Conservation (phyloP, 1,140 invertebrate genomes). For the Drosophila subobscura region DNA sequence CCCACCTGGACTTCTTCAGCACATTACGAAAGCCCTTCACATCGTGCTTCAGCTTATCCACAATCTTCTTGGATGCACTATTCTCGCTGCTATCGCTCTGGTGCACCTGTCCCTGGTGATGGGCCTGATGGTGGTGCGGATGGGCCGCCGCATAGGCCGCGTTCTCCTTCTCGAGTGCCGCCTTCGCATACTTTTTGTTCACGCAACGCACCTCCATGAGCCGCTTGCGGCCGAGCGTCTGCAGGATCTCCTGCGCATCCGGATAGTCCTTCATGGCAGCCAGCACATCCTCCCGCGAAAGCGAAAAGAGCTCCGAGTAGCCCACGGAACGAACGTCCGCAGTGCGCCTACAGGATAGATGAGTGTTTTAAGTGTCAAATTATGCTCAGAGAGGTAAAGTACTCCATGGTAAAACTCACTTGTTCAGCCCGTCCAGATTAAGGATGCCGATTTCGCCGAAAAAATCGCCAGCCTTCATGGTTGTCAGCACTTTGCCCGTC, state of each 20-base stretch:
- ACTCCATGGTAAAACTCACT: slow-evolving; percentile 85
- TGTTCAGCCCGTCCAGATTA: slow-evolving; percentile 97
- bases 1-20: slow-evolving; percentile 86
- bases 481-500: slow-evolving; percentile 95
- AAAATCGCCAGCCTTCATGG: slow-evolving; percentile 98
- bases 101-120: slow-evolving; percentile 84
- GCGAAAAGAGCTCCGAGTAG: slow-evolving; percentile 97
- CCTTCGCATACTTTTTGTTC: slow-evolving; percentile 82
- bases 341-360: slow-evolving; percentile 93
- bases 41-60: slow-evolving; percentile 92
- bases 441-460: slow-evolving; percentile 99
- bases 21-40: slow-evolving; percentile 90
- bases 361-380: no score
- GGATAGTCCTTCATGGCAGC: slow-evolving; percentile 98
- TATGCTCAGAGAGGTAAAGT: no score
- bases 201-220: slow-evolving; percentile 91
- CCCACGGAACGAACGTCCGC: slow-evolving; percentile 98
- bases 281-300: slow-evolving; percentile 97
- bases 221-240: slow-evolving; percentile 92
- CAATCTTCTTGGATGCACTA: slow-evolving; percentile 89
- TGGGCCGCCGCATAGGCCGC: slow-evolving; percentile 65
- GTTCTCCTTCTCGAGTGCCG: slow-evolving; percentile 65
- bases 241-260: slow-evolving; percentile 96
- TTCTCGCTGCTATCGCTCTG: slow-evolving; percentile 86
- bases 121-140: slow-evolving; percentile 62